These are phyloP conservation scores for Crambe crambe DNA, from an alignment of 37 sponge, comb jelly and placozoan genomes.

Conservation along the genomic window DNA sequence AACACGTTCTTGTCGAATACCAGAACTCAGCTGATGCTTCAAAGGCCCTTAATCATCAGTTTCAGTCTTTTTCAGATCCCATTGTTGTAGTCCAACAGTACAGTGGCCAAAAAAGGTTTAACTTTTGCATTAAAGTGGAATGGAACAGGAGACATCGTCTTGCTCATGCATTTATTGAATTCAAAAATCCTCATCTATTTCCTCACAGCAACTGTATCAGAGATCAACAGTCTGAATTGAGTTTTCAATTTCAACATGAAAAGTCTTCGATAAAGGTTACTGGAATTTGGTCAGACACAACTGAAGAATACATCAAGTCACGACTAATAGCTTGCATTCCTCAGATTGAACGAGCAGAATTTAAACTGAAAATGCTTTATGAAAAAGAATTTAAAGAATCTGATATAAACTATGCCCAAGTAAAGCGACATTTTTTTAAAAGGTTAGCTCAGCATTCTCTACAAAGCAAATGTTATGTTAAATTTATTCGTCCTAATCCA, in stretches of 20 bases:
- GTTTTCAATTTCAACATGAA: background rate
- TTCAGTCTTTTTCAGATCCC: background rate
- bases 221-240: background rate
- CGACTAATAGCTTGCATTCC: background rate
- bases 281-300: background rate
- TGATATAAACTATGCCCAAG: background rate
- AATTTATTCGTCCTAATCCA: background rate
- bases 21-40: conserved; percentile 26
- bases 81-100: background rate
- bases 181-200: too few relatives aligned
- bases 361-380: background rate
- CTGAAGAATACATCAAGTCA: conserved; percentile 6
- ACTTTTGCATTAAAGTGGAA: conserved; percentile 34
- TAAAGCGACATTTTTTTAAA: background rate
- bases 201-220: too few relatives aligned
- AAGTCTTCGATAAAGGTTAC: background rate
- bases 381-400: background rate
- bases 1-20: conserved; percentile 27
- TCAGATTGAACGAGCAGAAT: background rate
- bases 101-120: background rate
- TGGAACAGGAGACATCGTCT: conserved; percentile 54
- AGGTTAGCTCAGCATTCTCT: background rate
- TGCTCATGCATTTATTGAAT: conserved; percentile 43
- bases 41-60: conserved; percentile 3
- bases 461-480: background rate